phyloP scores from a whole-genome alignment of 1,140 invertebrate species.

The Philopotamus ludificatus region DNA sequence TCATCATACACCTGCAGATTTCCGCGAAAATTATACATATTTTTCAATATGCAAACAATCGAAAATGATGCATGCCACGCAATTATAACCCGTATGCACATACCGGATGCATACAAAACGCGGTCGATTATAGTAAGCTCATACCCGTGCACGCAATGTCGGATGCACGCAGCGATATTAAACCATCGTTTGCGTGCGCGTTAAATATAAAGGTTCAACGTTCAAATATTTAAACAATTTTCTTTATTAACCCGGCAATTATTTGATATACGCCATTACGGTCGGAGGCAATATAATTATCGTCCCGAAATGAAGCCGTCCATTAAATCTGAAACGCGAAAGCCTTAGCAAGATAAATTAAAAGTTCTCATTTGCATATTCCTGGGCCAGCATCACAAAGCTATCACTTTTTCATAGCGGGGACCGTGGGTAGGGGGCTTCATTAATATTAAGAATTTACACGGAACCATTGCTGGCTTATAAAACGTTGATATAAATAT shows the following conservation, averaged over 20 bases:
- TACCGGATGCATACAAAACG: no score
- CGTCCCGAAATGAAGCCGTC: constrained; percentile 15
- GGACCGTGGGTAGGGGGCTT: not conserved
- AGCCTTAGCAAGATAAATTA: constrained; percentile 26
- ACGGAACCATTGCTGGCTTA: constrained; percentile 6
- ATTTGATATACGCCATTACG: not conserved
- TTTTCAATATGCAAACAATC: no score
- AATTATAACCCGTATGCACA: no score
- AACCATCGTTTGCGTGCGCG: no score
- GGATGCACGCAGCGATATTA: no score
- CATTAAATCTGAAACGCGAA: constrained; percentile 11
- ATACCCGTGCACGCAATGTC: no score
- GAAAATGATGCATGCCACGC: no score
- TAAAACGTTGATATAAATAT: constrained; percentile 32
- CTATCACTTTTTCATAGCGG: constrained; percentile 25
- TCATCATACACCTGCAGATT: no score
- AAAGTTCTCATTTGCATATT: constrained; percentile 35
- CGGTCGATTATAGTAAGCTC: no score
- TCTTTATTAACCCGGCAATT: not conserved
- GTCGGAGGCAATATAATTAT: constrained; percentile 8
- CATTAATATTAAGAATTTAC: constrained; percentile 30
- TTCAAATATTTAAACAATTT: no score
- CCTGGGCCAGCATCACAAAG: constrained; percentile 24
- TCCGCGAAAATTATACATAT: no score
- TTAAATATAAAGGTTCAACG: no score